These are phyloP conservation scores for Apotomis turbidana DNA, from an alignment of 2,888 invertebrate species.

Conservation along the genomic window DNA sequence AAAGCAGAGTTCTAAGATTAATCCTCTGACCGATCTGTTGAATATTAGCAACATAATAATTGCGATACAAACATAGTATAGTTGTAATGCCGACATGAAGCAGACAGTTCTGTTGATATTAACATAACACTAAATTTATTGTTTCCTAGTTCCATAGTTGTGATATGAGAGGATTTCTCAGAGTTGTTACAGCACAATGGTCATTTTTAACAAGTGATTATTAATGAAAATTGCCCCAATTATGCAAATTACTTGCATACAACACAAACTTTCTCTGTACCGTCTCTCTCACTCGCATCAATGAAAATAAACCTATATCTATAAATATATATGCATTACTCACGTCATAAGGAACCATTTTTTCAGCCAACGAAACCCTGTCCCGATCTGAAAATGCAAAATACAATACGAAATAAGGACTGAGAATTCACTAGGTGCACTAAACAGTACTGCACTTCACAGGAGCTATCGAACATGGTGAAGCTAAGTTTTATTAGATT, in stretches of 20 bases:
- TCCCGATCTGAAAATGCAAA: constrained; percentile 82
- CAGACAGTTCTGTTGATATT: not conserved
- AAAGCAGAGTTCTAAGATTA: too few species aligned
- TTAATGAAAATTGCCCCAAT: constrained; percentile 50
- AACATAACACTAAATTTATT: not conserved
- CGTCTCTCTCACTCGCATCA: constrained; percentile 49
- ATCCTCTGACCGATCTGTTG: too few species aligned
- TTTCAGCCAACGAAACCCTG: constrained; percentile 84
- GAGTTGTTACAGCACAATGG: constrained; percentile 23
- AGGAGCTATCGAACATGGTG: constrained; percentile 57
- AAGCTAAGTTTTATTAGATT: constrained; percentile 63
- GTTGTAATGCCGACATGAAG: not conserved
- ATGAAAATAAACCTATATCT: constrained; percentile 56
- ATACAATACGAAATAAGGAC: constrained; percentile 60
- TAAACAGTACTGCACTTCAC: constrained; percentile 44
- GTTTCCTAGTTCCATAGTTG: not conserved
- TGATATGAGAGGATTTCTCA: constrained; percentile 10
- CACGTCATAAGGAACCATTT: constrained; percentile 85
- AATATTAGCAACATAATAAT: not conserved
- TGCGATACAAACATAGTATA: not conserved
- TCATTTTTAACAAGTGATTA: constrained; percentile 49
- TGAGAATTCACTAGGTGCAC: constrained; percentile 30
- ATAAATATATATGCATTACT: constrained; percentile 66
- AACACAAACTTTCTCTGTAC: constrained; percentile 55
- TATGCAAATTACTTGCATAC: constrained; percentile 53